phyloP scores from a whole-genome alignment of 2,113 vertebrate species.

The Antechinus flavipes region DNA sequence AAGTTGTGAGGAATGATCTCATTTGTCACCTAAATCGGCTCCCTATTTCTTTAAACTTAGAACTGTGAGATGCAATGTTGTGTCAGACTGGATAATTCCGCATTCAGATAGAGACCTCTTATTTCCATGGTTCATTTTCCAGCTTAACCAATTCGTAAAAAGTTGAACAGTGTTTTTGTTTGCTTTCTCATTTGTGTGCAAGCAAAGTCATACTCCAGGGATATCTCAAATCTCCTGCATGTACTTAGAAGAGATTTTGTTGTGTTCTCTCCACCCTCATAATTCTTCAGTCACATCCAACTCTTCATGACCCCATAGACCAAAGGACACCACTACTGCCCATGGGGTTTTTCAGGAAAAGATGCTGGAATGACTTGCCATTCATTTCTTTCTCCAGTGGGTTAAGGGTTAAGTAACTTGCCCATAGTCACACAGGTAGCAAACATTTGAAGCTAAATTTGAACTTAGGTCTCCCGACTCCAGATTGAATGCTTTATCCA shows the following conservation, averaged over 20 bases:
- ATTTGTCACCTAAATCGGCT: neutral
- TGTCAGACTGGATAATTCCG: neutral
- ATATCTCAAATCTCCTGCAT: neutral
- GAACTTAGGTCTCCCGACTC: neutral
- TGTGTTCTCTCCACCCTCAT: neutral
- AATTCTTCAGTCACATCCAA: neutral
- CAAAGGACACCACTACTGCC: neutral
- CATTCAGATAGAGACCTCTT: constrained; percentile 16
- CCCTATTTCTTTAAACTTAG: neutral
- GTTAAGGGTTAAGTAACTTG: neutral
- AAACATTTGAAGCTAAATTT: neutral
- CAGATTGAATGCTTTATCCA: neutral
- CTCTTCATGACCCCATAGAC: neutral
- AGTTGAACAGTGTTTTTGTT: neutral
- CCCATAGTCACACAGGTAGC: neutral
- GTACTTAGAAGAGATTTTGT: neutral
- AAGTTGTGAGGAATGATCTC: neutral
- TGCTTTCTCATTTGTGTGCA: constrained; percentile 16
- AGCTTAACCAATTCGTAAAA: neutral
- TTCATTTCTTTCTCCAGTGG: neutral
- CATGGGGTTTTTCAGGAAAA: neutral
- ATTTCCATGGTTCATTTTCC: neutral
- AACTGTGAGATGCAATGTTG: neutral
- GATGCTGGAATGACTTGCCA: neutral
- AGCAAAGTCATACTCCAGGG: constrained; percentile 12